Conservation (phyloP, 2,797 vertebrate genomes). For the Salmo trutta region DNA sequence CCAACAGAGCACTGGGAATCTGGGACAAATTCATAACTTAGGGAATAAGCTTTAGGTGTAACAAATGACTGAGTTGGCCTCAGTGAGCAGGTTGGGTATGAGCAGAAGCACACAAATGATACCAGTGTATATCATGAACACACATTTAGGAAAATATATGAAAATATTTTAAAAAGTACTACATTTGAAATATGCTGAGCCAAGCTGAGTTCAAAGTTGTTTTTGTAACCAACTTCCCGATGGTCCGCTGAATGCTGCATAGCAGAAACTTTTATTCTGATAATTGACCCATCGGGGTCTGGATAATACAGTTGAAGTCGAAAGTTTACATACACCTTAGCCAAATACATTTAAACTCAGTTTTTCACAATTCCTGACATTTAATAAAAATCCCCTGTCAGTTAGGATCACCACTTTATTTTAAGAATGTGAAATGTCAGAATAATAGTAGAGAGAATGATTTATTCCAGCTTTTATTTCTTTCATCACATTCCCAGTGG, state of each 20-base stretch:
- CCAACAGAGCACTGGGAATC: not conserved
- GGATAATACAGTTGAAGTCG: not conserved
- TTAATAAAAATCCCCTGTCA: too few species aligned
- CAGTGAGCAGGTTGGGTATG: too few species aligned
- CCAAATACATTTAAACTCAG: too few species aligned
- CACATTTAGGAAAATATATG: not conserved
- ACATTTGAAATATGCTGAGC: not conserved
- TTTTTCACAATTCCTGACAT: too few species aligned
- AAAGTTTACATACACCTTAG: too few species aligned
- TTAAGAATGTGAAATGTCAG: too few species aligned
- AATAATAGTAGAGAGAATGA: too few species aligned
- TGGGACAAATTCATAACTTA: not conserved
- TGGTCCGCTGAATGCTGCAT: not conserved
- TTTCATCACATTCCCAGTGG: too few species aligned
- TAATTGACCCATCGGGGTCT: not conserved
- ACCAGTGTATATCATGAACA: not conserved
- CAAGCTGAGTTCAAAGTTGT: not conserved
- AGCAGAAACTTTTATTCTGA: not conserved
- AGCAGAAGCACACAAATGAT: too few species aligned
- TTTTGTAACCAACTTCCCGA: not conserved
- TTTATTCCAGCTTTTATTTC: too few species aligned
- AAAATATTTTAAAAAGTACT: not conserved
- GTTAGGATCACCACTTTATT: too few species aligned
- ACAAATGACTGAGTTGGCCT: not conserved
- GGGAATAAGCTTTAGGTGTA: not conserved